phyloP scores from a whole-genome alignment of 2,113 vertebrate genomes.

The Urocolius indicus region DNA sequence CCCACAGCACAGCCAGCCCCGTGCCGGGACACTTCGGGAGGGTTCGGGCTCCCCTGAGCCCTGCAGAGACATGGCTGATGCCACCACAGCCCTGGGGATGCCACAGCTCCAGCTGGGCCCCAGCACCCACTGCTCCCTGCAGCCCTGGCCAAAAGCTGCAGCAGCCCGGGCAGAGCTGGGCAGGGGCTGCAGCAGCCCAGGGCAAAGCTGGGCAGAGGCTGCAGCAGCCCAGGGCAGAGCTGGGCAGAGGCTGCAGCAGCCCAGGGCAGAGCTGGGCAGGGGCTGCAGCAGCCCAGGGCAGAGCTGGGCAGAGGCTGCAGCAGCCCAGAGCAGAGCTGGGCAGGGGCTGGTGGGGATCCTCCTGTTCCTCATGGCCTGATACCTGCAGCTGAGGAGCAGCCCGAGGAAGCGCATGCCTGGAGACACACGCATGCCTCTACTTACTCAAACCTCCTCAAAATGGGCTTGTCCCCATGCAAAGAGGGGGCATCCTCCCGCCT shows the following conservation, averaged over 20 bases:
- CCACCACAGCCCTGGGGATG: rapidly evolving
- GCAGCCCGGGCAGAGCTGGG: background rate
- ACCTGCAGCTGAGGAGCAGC: rapidly evolving
- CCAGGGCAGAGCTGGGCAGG: too few relatives aligned
- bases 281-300: too few relatives aligned
- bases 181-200: too few relatives aligned
- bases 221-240: too few relatives aligned
- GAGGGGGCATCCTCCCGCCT: slow-evolving; percentile 80
- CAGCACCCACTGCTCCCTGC: background rate
- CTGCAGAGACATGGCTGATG: background rate
- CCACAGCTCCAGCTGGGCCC: background rate
- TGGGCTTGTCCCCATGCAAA: slow-evolving; percentile 84
- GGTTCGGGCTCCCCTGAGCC: background rate
- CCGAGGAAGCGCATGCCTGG: slow-evolving; percentile 7
- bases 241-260: too few relatives aligned
- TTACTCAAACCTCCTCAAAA: slow-evolving; percentile 92
- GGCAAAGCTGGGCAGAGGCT: too few relatives aligned
- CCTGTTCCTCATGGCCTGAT: background rate
- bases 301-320: background rate
- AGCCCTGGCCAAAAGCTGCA: background rate
- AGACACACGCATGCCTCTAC: slow-evolving; percentile 78
- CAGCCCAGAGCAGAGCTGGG: background rate
- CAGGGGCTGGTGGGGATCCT: background rate
- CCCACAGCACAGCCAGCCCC: background rate
- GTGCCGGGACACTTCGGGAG: background rate